Conservation (phyloP, 1,140 invertebrate genomes). For the Semibalanus balanoides region DNA sequence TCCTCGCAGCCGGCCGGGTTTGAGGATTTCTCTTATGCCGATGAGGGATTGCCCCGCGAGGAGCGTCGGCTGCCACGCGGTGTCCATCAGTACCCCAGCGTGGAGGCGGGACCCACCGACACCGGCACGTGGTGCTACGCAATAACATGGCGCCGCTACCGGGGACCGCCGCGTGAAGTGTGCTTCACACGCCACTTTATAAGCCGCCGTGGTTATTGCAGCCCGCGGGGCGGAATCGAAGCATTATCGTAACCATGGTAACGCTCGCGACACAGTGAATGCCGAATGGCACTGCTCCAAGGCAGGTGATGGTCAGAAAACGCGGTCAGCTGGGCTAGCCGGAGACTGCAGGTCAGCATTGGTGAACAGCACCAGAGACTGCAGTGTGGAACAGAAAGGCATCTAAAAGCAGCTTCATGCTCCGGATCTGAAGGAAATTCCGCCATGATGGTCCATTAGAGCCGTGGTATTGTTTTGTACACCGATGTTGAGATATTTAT, state of each 20-base stretch:
- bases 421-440: no score
- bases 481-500: no score
- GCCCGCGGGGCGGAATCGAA: background rate
- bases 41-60: no score
- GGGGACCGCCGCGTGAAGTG: no score
- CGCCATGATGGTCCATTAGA: no score
- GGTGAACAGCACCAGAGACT: background rate
- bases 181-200: background rate
- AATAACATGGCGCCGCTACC: background rate
- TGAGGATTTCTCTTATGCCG: background rate
- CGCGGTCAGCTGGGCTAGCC: no score
- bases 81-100: background rate
- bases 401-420: no score
- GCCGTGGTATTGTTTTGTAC: no score
- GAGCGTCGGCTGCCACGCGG: background rate
- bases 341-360: background rate
- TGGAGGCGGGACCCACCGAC: background rate
- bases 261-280: background rate
- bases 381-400: background rate
- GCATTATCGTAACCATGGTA: no score
- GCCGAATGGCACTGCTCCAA: background rate
- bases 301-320: background rate
- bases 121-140: background rate
- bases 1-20: background rate
- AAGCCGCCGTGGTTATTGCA: background rate